Conservation (phyloP, 64 coral and sea anemone species). For the Montipora foliosa region DNA sequence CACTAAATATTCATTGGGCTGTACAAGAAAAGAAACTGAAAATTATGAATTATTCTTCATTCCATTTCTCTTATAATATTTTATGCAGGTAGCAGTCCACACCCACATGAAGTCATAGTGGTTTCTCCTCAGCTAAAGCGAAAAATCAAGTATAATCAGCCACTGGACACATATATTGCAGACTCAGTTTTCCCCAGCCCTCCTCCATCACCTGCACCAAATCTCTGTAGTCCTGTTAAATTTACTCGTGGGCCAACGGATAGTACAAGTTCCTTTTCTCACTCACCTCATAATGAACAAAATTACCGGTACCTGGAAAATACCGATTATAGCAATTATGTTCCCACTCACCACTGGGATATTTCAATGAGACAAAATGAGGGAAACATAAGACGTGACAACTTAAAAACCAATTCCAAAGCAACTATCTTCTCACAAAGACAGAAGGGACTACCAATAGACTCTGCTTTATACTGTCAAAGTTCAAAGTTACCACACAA, state of each 20-base stretch:
- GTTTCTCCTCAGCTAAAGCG: not conserved
- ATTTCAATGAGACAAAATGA: not conserved
- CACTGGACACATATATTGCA: not conserved
- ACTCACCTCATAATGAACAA: not conserved
- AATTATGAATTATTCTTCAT: not conserved
- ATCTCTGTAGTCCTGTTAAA: not conserved
- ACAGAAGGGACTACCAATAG: not conserved
- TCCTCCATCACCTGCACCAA: constrained; percentile 32
- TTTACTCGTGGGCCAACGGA: too few relatives aligned
- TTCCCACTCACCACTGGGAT: not conserved
- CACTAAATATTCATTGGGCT: too few relatives aligned
- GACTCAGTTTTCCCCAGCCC: constrained; percentile 17
- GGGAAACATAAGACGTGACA: not conserved
- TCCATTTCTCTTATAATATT: not conserved
- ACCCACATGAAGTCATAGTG: not conserved
- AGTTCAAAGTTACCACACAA: not conserved
- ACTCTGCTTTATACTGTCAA: not conserved
- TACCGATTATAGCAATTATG: not conserved
- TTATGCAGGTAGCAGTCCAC: not conserved
- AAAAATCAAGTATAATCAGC: not conserved
- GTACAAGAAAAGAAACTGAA: not conserved
- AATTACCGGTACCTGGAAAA: not conserved
- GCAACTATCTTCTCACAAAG: not conserved
- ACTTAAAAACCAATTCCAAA: not conserved
- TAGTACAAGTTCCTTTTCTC: not conserved